phyloP scores from a whole-genome alignment of 1,140 invertebrate species.

The Parapsyche elsis region DNA sequence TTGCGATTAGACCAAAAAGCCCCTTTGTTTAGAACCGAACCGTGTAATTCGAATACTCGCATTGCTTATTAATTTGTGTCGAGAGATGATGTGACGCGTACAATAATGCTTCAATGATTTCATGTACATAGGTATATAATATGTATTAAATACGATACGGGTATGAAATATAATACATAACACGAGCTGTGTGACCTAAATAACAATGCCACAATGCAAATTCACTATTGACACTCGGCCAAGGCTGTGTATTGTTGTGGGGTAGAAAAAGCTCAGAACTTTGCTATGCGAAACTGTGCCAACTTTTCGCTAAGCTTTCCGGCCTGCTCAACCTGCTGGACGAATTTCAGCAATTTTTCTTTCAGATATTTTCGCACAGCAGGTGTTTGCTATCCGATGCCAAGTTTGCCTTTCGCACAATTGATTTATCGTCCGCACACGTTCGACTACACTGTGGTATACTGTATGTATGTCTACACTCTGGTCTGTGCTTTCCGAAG shows the following conservation, averaged over 20 bases:
- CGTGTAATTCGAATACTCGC: too few species aligned
- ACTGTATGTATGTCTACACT: too few species aligned
- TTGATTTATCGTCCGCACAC: neutral
- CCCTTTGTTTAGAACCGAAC: neutral
- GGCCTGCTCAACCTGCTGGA: neutral
- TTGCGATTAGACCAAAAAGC: constrained; percentile 8
- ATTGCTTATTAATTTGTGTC: too few species aligned
- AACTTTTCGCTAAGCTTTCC: neutral
- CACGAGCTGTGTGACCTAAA: neutral
- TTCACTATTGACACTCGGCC: constrained; percentile 13
- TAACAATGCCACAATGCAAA: neutral
- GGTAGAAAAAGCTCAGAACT: too few species aligned
- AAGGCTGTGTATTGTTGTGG: neutral
- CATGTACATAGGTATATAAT: neutral
- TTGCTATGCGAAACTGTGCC: too few species aligned
- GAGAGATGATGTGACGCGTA: too few species aligned
- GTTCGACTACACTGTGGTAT: neutral
- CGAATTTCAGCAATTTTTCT: neutral
- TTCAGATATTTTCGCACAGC: neutral
- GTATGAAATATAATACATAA: neutral
- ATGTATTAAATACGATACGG: neutral
- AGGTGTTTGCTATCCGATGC: neutral
- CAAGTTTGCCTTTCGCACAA: neutral
- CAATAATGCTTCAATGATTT: neutral
- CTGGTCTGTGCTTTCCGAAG: too few species aligned